These are phyloP conservation scores for Otis tarda DNA, from an alignment of 2,113 vertebrate genomes.

Conservation along the genomic window DNA sequence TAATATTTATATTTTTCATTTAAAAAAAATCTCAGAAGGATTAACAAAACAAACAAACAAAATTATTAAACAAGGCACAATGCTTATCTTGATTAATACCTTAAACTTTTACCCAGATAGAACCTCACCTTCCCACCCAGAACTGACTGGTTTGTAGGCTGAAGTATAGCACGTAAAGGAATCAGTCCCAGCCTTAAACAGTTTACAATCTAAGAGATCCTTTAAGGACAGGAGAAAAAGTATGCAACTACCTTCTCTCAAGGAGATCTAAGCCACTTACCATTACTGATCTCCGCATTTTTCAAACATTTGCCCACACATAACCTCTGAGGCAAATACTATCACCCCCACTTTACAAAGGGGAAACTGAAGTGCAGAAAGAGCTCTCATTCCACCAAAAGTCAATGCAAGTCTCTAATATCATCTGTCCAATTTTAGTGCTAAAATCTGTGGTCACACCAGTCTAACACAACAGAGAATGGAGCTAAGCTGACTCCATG, in stretches of 20 bases:
- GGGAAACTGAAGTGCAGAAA: background rate
- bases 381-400: background rate
- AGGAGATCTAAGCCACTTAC: background rate
- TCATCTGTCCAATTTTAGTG: background rate
- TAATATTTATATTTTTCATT: background rate
- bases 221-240: background rate
- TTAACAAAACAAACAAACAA: background rate
- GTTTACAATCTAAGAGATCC: background rate
- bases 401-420: background rate
- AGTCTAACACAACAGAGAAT: background rate
- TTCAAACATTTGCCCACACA: background rate
- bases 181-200: background rate
- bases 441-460: background rate
- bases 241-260: background rate
- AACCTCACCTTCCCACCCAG: background rate
- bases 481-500: background rate
- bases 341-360: background rate
- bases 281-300: background rate
- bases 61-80: background rate
- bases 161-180: background rate
- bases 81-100: background rate
- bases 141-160: background rate
- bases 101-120: background rate
- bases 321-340: background rate
- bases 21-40: background rate